Base-by-base conservation (phyloP, 2,888 invertebrate species). In the Cetonia aurata region DNA sequence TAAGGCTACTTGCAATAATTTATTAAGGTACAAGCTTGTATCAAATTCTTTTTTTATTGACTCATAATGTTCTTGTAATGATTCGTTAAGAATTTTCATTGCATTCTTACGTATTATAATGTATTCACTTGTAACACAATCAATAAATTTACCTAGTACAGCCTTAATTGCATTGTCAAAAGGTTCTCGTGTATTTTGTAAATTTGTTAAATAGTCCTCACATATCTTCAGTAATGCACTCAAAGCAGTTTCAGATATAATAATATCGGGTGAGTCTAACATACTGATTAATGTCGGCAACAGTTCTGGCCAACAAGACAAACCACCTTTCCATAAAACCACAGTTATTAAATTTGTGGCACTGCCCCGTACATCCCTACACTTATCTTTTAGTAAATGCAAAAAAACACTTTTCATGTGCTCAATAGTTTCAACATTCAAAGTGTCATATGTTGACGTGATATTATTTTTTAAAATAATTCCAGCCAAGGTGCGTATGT, bases 381-480 rank as follows among this genome's bases (percentile, higher is more conserved):
- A 97, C 0, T 94, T 92, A 85, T 99, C 99, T 72, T 96, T 97
- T 67, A 99, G 93, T 66, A 96, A 95, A 76, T 92, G 91, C 77
- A 99, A 86, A 85, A 98, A 98, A 90, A 98, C 97, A 81, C 92
- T 90, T 84, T 97, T 97, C 76, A 99, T 96, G 82, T 96, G 97
- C 81, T 93, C 91, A 33, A 94, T 91, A 74, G 96, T 96, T 84
- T 96, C 95, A 1, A 92, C 90, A 75, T 96, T 90, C 83, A 98
- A 93, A 81, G 91, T 93, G 80, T 93, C 92, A 86, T 93, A 96
- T 83, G 96, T 94, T 68, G 94, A 91, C 82, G 95, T 92, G 67
- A 99, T 94, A 86, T 99, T 99, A 86, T 99, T 99, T 85, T 99
- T 99, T 79, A 99, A 88, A 79, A 99, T 96, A 74, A 99, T 88